Evolutionary conservation across 2,797 vertebrate genomes (phyloP).

Genomic region (Lacerta viridis): DNA sequence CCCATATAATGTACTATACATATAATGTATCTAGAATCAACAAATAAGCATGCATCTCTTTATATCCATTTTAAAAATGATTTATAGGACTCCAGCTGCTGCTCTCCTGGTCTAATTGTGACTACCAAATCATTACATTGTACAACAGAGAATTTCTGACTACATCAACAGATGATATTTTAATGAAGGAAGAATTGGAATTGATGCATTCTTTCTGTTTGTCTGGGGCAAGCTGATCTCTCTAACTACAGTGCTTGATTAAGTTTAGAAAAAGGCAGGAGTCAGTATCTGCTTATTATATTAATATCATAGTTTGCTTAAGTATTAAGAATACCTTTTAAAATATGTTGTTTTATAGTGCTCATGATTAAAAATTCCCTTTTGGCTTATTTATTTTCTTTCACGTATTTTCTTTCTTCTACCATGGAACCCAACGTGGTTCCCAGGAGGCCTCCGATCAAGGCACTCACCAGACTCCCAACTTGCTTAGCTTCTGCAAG

Average conservation of each 20-base stretch:
- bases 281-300: conserved; percentile 40
- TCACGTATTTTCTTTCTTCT: neutral
- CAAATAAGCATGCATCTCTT: conserved; percentile 29
- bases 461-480: no score
- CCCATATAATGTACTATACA: conserved; percentile 46
- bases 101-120: conserved; percentile 66
- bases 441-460: no score
- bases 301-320: conserved; percentile 44
- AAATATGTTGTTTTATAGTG: conserved; percentile 16
- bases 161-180: conserved; percentile 64
- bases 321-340: conserved; percentile 58
- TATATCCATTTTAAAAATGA: conserved; percentile 58
- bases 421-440: no score
- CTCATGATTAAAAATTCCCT: neutral
- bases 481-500: no score
- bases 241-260: conserved; percentile 57
- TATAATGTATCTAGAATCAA: conserved; percentile 20
- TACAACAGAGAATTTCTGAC: conserved; percentile 68
- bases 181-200: conserved; percentile 71
- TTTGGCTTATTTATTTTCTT: neutral
- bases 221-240: conserved; percentile 52
- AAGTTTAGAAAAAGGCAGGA: conserved; percentile 50
- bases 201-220: conserved; percentile 65
- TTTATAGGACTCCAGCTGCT: conserved; percentile 67
- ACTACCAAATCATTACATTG: conserved; percentile 70